Percentiles rank a stretch among this genome's conserved stretches.
These are phyloP conservation scores for Epistrophella euchroma DNA, from an alignment of 2,888 invertebrate species.

Conservation along the genomic window DNA sequence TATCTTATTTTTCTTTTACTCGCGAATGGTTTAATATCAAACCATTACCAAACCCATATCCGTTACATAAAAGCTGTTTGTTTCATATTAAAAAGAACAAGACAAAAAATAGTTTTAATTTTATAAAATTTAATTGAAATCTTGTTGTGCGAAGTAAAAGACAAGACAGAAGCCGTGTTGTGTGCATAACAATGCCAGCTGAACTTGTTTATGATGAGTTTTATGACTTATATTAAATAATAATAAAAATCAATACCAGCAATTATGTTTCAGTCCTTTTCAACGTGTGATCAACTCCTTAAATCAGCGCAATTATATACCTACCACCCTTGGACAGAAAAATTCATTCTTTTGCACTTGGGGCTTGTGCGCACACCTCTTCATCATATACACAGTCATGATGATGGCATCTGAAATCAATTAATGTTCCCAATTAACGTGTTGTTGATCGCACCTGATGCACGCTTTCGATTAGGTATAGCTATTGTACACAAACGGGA, in stretches of 20 bases:
- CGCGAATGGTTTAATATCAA: too few species aligned
- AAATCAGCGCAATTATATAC: conserved; percentile 52
- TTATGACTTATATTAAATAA: conserved; percentile 24
- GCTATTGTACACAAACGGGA: conserved; percentile 48
- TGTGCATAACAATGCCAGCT: not conserved
- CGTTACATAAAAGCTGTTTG: too few species aligned
- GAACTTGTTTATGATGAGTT: too few species aligned
- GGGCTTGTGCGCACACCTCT: not conserved
- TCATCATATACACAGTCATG: not conserved
- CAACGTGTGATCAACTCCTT: conserved; percentile 52
- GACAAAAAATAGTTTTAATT: not conserved
- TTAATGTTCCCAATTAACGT: conserved; percentile 72
- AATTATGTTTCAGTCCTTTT: conserved; percentile 25
- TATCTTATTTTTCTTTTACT: too few species aligned
- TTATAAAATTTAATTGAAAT: not conserved
- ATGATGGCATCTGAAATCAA: conserved; percentile 59
- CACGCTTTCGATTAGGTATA: conserved; percentile 64
- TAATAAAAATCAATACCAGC: conserved; percentile 28
- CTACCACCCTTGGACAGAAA: conserved; percentile 35
- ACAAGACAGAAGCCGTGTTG: not conserved
- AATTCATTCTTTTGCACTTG: conserved; percentile 5
- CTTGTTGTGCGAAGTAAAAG: not conserved
- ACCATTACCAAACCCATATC: too few species aligned
- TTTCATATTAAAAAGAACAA: not conserved
- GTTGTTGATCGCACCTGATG: conserved; percentile 70